A percentile compares a stretch with the other conserved stretches of the same genome.
Conservation (phyloP, 2,888 invertebrate species). For the Trissoscelio sp. region DNA sequence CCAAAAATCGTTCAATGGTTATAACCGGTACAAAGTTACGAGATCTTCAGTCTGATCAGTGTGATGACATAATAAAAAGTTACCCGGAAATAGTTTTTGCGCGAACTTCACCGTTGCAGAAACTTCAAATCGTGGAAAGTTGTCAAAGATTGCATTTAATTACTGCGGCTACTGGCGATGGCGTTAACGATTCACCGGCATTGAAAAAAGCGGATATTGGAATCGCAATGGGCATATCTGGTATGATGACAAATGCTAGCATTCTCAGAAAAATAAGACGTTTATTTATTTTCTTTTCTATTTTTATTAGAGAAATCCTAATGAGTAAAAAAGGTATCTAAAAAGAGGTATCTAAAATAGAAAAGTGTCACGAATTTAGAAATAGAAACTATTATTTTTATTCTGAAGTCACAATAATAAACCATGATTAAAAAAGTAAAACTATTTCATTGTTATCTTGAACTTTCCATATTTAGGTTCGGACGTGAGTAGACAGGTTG, state of each 20-base stretch:
- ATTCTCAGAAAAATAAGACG: constrained; percentile 31
- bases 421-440: not conserved
- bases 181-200: constrained; percentile 94
- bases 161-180: constrained; percentile 94
- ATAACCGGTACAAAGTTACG: constrained; percentile 85
- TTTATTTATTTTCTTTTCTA: constrained; percentile 19
- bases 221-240: constrained; percentile 89
- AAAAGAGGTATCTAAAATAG: constrained; percentile 12
- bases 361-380: constrained; percentile 16
- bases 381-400: constrained; percentile 24
- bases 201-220: constrained; percentile 92
- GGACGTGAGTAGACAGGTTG: constrained; percentile 85
- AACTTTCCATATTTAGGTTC: constrained; percentile 70
- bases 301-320: constrained; percentile 24
- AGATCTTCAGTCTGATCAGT: constrained; percentile 85
- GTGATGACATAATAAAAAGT: constrained; percentile 85
- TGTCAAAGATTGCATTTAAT: constrained; percentile 91
- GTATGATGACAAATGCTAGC: constrained; percentile 24
- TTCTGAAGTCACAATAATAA: constrained; percentile 8
- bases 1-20: constrained; percentile 84
- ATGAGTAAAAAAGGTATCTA: constrained; percentile 7
- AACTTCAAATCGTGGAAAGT: constrained; percentile 89
- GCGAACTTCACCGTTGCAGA: constrained; percentile 88
- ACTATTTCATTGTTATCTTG: constrained; percentile 3
- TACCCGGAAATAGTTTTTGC: constrained; percentile 91